Percentiles rank a stretch among this genome's conserved stretches.
Evolutionary conservation across 1,140 invertebrate species (phyloP).

Genomic region (Cotesia chilonis): DNA sequence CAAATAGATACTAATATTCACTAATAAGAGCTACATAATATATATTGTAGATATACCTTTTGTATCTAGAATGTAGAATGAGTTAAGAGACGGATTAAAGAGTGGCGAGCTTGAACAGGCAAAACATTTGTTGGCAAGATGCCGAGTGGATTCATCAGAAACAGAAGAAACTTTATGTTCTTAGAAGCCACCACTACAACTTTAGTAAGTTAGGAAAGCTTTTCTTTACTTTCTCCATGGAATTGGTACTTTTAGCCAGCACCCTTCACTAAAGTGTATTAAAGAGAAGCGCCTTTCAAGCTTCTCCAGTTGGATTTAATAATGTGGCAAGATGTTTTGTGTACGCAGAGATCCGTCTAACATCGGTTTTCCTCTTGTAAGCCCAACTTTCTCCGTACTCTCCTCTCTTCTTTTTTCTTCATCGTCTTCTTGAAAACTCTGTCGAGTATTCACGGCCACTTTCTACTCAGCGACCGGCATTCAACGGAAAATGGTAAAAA

Average conservation of each 20-base stretch:
- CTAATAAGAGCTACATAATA: too few relatives aligned
- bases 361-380: neutral
- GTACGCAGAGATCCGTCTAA: neutral
- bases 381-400: neutral
- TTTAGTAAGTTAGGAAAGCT: constrained; percentile 1
- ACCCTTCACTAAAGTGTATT: neutral
- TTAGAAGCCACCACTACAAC: too few relatives aligned
- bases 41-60: neutral
- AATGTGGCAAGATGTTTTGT: constrained; percentile 34
- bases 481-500: too few relatives aligned
- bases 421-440: too few relatives aligned
- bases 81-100: constrained; percentile 25
- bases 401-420: neutral
- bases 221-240: constrained; percentile 11
- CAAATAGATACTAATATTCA: too few relatives aligned
- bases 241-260: neutral
- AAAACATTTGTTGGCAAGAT: constrained; percentile 41
- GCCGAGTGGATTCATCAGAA: constrained; percentile 31
- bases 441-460: too few relatives aligned
- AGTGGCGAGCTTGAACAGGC: constrained; percentile 36
- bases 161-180: neutral
- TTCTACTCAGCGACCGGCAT: too few relatives aligned
- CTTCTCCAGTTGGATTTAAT: constrained; percentile 29
- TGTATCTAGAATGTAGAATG: neutral
- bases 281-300: constrained; percentile 25